Evolutionary conservation across 2,888 invertebrate species (phyloP).

Genomic region (Calameuta idolon): DNA sequence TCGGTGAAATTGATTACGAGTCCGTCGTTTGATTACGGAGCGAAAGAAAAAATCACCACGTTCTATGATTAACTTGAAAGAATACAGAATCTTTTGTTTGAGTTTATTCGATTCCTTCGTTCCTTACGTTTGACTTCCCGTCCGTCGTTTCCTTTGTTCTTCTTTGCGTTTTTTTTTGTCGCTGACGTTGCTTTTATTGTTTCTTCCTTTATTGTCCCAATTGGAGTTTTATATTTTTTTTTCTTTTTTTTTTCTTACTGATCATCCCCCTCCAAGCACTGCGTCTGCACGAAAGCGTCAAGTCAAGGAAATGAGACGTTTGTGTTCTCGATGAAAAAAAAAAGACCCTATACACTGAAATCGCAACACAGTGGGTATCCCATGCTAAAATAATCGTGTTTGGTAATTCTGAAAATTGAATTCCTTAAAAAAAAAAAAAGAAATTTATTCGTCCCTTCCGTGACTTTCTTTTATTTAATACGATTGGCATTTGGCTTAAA

Average conservation of each 20-base stretch:
- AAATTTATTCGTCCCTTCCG: too few species aligned
- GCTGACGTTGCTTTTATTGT: background rate
- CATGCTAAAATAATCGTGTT: background rate
- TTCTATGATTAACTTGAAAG: background rate
- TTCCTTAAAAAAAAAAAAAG: too few species aligned
- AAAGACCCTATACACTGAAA: too few species aligned
- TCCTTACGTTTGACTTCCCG: background rate
- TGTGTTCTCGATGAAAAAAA: background rate
- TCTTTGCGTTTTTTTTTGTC: background rate
- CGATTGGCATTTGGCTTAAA: background rate
- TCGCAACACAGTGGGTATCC: background rate
- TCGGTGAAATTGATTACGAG: background rate
- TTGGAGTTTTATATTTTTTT: background rate
- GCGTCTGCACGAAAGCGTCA: background rate
- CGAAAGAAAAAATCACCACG: background rate
- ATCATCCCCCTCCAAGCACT: background rate
- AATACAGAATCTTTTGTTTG: background rate
- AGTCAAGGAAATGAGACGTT: background rate
- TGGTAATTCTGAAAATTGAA: background rate
- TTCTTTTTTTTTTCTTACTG: background rate
- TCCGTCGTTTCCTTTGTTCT: background rate
- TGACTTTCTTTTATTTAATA: background rate
- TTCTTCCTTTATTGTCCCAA: background rate
- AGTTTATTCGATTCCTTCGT: constrained; percentile 1
- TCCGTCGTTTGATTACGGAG: background rate